phyloP scores from a whole-genome alignment of 2,888 invertebrate species.

The Epistrophe eligans region DNA sequence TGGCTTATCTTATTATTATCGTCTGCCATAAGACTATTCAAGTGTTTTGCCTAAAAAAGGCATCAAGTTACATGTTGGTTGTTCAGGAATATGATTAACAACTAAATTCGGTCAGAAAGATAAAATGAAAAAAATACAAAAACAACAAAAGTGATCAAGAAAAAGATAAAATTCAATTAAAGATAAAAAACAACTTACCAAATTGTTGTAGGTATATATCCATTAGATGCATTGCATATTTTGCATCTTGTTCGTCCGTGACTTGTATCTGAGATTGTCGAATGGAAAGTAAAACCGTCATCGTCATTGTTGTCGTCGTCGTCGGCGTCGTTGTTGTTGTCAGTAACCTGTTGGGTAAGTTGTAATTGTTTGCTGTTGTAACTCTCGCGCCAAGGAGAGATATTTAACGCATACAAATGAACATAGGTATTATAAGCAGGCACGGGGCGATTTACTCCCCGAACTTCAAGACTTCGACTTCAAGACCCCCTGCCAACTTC shows the following conservation, averaged over 20 bases:
- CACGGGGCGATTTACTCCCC: background rate
- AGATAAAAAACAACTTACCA: background rate
- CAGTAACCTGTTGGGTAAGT: constrained; percentile 41
- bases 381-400: constrained; percentile 15
- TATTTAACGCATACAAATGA: constrained; percentile 6
- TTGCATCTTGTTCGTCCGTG: constrained; percentile 24
- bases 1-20: constrained; percentile 27
- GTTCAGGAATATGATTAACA: constrained; percentile 27
- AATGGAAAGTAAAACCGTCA: constrained; percentile 42
- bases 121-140: background rate
- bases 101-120: constrained; percentile 13
- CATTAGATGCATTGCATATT: constrained; percentile 35
- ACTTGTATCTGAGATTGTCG: constrained; percentile 27
- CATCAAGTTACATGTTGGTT: constrained; percentile 26
- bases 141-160: constrained; percentile 28
- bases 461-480: background rate
- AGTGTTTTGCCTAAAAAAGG: constrained; percentile 26
- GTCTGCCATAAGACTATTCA: constrained; percentile 28
- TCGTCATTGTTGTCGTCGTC: background rate
- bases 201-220: background rate
- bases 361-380: background rate
- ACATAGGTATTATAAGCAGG: background rate
- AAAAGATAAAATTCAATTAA: constrained; percentile 24
- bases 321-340: background rate
- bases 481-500: background rate